A percentile compares a stretch with the other conserved stretches of the same genome.
phyloP scores from a whole-genome alignment of 2,888 invertebrate genomes.

The Conchocele bisecta region DNA sequence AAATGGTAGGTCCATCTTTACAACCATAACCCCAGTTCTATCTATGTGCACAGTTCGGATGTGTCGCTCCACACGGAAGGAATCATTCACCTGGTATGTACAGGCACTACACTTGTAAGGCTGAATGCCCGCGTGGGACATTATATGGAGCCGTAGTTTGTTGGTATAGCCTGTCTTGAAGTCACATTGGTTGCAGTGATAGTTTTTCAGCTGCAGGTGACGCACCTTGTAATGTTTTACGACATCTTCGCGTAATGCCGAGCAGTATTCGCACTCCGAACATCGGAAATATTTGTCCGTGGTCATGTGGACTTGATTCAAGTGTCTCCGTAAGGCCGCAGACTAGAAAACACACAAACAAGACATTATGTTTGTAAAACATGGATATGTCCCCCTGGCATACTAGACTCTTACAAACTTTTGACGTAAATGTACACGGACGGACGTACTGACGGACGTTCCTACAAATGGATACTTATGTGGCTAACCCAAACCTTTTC shows the following conservation, averaged over 20 bases:
- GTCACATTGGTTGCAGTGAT: constrained; percentile 54
- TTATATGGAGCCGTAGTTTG: constrained; percentile 43
- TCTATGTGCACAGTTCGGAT: constrained; percentile 37
- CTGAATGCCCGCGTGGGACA: constrained; percentile 49
- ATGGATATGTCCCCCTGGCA: too few species aligned
- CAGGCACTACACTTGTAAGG: constrained; percentile 51
- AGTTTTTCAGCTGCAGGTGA: constrained; percentile 49
- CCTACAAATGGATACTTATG: too few species aligned
- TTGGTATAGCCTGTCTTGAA: constrained; percentile 51
- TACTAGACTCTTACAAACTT: too few species aligned
- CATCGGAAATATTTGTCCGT: too few species aligned
- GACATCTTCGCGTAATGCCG: constrained; percentile 32
- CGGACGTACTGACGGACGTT: too few species aligned
- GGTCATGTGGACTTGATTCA: too few species aligned
- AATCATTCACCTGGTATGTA: constrained; percentile 35
- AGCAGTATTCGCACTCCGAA: constrained; percentile 41
- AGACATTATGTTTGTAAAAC: too few species aligned
- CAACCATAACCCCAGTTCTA: constrained; percentile 27
- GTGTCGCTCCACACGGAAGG: constrained; percentile 38
- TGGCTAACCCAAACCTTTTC: too few species aligned
- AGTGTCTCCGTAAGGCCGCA: too few species aligned
- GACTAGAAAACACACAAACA: too few species aligned
- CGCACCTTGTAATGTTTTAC: constrained; percentile 41
- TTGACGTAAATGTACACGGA: too few species aligned
- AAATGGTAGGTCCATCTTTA: constrained; percentile 45